Percentiles rank a stretch among this genome's conserved stretches.
phyloP scores from a whole-genome alignment of 2,797 vertebrate species.

The Urophycis tenuis region DNA sequence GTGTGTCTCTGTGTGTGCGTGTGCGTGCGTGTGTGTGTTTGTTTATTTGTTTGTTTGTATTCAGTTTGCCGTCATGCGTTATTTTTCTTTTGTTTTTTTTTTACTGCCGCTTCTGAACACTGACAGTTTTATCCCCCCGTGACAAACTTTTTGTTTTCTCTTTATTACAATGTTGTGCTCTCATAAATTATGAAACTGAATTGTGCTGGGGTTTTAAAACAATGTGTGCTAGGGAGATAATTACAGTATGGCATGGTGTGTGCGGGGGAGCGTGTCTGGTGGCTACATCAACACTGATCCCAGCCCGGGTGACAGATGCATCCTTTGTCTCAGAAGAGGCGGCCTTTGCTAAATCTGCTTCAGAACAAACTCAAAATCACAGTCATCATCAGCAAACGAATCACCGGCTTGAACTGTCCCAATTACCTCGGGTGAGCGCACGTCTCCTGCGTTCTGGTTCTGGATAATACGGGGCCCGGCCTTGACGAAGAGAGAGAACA shows the following conservation, averaged over 20 bases:
- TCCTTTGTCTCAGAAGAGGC: background rate
- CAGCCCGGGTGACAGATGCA: background rate
- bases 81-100: background rate
- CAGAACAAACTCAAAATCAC: background rate
- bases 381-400: background rate
- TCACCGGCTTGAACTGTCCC: slow-evolving; percentile 1
- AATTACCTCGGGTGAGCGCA: slow-evolving; percentile 10
- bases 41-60: background rate
- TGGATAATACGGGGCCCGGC: background rate
- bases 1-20: too few relatives aligned
- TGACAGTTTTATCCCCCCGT: background rate
- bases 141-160: background rate
- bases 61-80: too few relatives aligned
- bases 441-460: slow-evolving; percentile 1
- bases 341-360: background rate
- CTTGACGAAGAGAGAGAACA: slow-evolving; percentile 5
- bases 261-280: background rate
- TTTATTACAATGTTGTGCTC: background rate
- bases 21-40: too few relatives aligned
- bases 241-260: background rate
- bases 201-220: background rate
- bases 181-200: background rate
- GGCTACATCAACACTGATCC: background rate
- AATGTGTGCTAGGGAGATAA: background rate
- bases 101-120: background rate